phyloP scores from a whole-genome alignment of 2,113 vertebrate species.

The Nothocercus nigrocapillus region DNA sequence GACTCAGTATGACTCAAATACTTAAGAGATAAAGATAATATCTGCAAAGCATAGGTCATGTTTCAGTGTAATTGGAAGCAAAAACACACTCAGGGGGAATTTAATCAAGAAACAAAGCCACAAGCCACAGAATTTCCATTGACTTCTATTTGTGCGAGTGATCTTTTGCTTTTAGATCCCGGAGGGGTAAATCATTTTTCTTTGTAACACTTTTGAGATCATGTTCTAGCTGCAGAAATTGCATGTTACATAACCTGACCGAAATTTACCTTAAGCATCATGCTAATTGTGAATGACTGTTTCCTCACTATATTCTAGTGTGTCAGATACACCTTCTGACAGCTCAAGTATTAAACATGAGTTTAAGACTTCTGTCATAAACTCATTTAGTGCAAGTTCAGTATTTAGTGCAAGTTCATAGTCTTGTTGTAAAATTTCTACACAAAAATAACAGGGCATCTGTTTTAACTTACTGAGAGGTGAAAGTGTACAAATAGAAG shows the following conservation, averaged over 20 bases:
- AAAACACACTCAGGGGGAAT: not conserved
- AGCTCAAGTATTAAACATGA: not conserved
- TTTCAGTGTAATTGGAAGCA: not conserved
- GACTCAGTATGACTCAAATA: not conserved
- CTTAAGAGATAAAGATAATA: not conserved
- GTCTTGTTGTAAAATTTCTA: not conserved
- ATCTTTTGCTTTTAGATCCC: not conserved
- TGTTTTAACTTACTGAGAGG: not conserved
- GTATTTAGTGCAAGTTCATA: not conserved
- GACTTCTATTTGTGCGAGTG: not conserved
- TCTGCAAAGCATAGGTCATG: conserved; percentile 18
- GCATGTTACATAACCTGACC: not conserved
- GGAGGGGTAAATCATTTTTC: not conserved
- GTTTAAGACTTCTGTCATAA: not conserved
- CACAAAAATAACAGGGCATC: not conserved
- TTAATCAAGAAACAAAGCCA: not conserved
- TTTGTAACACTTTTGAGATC: not conserved
- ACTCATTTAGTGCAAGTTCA: not conserved
- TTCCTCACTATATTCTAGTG: not conserved
- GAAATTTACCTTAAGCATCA: accelerated
- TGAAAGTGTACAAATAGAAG: not conserved
- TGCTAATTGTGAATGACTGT: not conserved
- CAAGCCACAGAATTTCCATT: not conserved
- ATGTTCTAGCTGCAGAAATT: not conserved
- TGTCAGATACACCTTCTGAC: not conserved